Percentiles rank a stretch among this genome's conserved stretches.
Evolutionary conservation across 1,140 invertebrate species (phyloP).

Genomic region (Parapsyche elsis): DNA sequence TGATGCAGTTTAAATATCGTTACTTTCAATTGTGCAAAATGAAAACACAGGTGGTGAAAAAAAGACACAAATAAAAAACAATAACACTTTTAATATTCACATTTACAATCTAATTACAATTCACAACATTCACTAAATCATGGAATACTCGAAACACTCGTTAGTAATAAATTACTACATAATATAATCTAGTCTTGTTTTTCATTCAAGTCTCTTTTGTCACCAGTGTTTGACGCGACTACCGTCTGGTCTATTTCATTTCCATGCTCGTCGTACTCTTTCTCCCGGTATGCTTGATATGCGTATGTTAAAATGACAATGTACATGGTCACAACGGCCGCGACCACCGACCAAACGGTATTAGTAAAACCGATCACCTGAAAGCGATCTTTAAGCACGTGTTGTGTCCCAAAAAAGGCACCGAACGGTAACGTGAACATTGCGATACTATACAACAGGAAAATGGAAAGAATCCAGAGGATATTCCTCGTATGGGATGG

Average conservation of each 20-base stretch:
- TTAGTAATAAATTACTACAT: constrained; percentile 53
- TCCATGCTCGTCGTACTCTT: constrained; percentile 71
- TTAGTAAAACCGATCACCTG: constrained; percentile 70
- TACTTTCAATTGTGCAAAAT: no score
- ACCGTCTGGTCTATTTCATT: constrained; percentile 65
- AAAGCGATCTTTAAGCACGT: constrained; percentile 72
- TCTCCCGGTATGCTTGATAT: constrained; percentile 81
- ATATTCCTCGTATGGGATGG: constrained; percentile 49
- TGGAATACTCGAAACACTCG: not conserved
- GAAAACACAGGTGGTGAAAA: not conserved
- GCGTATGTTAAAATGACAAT: constrained; percentile 81
- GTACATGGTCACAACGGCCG: constrained; percentile 82
- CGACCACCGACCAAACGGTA: constrained; percentile 79
- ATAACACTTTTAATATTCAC: constrained; percentile 15
- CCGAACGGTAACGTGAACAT: constrained; percentile 87
- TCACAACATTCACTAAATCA: not conserved
- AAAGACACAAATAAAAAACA: constrained; percentile 24
- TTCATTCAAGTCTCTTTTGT: constrained; percentile 27
- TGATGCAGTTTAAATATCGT: no score
- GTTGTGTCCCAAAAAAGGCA: constrained; percentile 76
- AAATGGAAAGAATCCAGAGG: constrained; percentile 69
- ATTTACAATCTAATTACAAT: not conserved
- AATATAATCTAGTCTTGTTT: constrained; percentile 13
- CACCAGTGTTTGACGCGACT: not conserved
- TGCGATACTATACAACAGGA: constrained; percentile 81